Evolutionary conservation across 1,140 invertebrate species (phyloP).

Genomic region (Drosophila asahinai): DNA sequence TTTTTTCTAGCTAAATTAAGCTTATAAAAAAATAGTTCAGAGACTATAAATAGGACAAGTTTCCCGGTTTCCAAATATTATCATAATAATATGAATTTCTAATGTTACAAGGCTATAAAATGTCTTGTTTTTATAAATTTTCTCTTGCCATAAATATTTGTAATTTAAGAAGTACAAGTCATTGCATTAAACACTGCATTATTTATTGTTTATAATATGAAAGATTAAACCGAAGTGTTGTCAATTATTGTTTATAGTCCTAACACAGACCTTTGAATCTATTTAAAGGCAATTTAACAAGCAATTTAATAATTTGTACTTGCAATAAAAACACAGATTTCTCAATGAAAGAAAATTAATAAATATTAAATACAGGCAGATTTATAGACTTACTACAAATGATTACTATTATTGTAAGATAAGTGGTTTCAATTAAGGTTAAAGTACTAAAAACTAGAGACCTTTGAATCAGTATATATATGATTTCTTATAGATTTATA

Average conservation of each 20-base stretch:
- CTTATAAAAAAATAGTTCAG: neutral
- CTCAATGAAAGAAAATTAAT: neutral
- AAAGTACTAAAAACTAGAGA: neutral
- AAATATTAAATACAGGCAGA: neutral
- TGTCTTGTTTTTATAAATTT: too few species aligned
- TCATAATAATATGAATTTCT: too few species aligned
- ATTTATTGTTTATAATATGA: slow-evolving; percentile 2
- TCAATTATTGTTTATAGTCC: neutral
- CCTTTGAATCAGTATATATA: neutral
- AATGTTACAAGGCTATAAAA: too few species aligned
- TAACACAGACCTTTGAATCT: neutral
- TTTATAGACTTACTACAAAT: neutral
- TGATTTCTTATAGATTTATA: too few species aligned
- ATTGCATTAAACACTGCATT: neutral
- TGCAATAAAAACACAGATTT: neutral
- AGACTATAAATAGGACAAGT: neutral
- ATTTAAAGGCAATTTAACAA: neutral
- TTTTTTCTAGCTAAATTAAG: neutral
- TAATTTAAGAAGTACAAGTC: neutral
- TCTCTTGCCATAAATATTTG: too few species aligned
- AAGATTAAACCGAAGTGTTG: neutral
- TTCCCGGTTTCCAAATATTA: neutral
- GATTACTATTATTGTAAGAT: neutral
- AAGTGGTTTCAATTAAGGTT: neutral
- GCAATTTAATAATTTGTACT: neutral